Conservation (phyloP, 2,113 vertebrate species). For the Cercopithecus mona region DNA sequence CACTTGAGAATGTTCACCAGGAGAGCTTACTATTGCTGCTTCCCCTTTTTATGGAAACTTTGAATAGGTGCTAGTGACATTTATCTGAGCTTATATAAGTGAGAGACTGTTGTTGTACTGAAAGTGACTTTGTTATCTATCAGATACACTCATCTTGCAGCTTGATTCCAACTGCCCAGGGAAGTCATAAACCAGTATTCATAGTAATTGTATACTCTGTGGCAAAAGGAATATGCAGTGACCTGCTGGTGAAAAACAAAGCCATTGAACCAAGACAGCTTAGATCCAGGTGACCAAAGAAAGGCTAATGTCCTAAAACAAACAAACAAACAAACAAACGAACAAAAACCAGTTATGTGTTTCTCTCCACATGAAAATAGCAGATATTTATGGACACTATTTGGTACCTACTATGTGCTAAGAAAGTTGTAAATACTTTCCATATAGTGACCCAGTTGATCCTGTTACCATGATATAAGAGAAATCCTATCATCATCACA, state of each 20-base stretch:
- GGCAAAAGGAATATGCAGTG: neutral
- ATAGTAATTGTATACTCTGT: fast-evolving
- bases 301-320: too few species aligned
- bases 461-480: neutral
- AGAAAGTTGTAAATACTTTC: neutral
- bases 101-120: neutral
- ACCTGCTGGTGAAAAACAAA: neutral
- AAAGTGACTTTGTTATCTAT: neutral
- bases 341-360: neutral
- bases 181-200: neutral
- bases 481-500: neutral
- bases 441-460: neutral
- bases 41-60: neutral
- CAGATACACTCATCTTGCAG: neutral
- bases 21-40: fast-evolving
- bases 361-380: neutral
- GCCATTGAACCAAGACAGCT: neutral
- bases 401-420: neutral
- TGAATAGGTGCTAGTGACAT: neutral
- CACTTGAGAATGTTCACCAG: neutral
- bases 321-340: neutral
- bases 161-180: neutral
- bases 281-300: neutral
- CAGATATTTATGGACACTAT: neutral
- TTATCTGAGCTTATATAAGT: neutral